A percentile compares a stretch with the other conserved stretches of the same genome.
Conservation (phyloP, 2,888 invertebrate genomes). For the Amblyjoppa fuscipennis region DNA sequence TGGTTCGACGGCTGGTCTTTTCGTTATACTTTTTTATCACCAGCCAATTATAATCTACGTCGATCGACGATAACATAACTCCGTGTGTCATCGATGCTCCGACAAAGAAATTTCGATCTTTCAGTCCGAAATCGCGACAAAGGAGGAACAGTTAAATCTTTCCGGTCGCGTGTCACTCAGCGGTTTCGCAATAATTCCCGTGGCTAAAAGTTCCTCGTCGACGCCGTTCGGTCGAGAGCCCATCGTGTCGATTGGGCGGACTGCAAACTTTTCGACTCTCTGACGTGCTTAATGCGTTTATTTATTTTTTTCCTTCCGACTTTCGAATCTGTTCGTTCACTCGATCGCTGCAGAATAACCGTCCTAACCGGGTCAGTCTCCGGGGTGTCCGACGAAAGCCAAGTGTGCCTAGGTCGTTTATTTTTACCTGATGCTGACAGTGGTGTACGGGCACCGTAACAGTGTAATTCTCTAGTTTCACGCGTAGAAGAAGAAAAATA, state of each 20-base stretch:
- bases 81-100: neutral
- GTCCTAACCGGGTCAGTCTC: constrained; percentile 56
- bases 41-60: no score
- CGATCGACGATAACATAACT: neutral
- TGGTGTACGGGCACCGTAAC: constrained; percentile 11
- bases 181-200: constrained; percentile 24
- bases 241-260: neutral
- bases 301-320: neutral
- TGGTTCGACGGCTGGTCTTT: neutral
- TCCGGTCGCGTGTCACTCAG: constrained; percentile 19
- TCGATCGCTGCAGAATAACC: constrained; percentile 42
- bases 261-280: constrained; percentile 22
- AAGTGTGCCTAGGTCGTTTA: constrained; percentile 81
- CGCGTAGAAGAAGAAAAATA: constrained; percentile 16
- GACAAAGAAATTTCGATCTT: neutral
- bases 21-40: neutral
- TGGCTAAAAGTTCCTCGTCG: neutral
- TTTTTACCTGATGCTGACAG: constrained; percentile 70
- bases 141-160: neutral
- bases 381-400: constrained; percentile 68
- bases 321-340: constrained; percentile 10
- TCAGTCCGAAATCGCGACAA: neutral
- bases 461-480: constrained; percentile 1
- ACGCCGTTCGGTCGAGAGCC: neutral
- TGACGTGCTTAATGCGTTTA: neutral